These are phyloP conservation scores for Pomatostomus ruficeps DNA, from an alignment of 2,113 vertebrate species.

Conservation along the genomic window DNA sequence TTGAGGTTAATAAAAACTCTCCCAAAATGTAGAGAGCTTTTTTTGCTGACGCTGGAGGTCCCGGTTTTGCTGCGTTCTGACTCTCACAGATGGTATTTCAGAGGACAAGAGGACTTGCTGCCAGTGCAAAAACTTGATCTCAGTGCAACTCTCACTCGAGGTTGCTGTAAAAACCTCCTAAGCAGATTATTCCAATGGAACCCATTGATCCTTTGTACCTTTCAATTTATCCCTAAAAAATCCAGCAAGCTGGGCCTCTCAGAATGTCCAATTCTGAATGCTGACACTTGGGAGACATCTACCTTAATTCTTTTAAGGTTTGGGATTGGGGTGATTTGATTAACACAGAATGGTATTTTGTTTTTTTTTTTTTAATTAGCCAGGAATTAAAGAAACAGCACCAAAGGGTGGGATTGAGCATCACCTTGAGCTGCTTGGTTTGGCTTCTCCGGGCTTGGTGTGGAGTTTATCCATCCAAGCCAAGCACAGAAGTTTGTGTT, in stretches of 20 bases:
- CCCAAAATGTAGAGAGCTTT: not conserved
- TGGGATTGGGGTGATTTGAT: not conserved
- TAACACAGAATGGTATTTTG: not conserved
- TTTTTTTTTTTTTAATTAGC: not conserved
- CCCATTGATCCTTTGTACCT: not conserved
- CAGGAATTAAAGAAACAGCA: not conserved
- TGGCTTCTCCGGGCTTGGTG: not conserved
- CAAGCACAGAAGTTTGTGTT: not conserved
- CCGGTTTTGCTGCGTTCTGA: not conserved
- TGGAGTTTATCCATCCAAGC: not conserved
- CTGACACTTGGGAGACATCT: not conserved
- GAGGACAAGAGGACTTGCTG: constrained; percentile 12
- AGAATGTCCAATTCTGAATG: not conserved
- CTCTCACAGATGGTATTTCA: constrained; percentile 29
- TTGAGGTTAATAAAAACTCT: not conserved
- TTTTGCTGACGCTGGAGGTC: not conserved
- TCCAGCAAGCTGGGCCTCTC: not conserved
- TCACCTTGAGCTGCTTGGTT: not conserved
- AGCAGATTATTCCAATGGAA: constrained; percentile 17
- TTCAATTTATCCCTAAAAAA: not conserved
- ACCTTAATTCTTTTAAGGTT: not conserved
- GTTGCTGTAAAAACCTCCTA: constrained; percentile 12
- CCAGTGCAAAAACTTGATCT: constrained; percentile 26
- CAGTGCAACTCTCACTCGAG: not conserved
- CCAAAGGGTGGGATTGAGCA: not conserved